phyloP scores from a whole-genome alignment of 2,113 vertebrate species.

The Anolis carolinensis region DNA sequence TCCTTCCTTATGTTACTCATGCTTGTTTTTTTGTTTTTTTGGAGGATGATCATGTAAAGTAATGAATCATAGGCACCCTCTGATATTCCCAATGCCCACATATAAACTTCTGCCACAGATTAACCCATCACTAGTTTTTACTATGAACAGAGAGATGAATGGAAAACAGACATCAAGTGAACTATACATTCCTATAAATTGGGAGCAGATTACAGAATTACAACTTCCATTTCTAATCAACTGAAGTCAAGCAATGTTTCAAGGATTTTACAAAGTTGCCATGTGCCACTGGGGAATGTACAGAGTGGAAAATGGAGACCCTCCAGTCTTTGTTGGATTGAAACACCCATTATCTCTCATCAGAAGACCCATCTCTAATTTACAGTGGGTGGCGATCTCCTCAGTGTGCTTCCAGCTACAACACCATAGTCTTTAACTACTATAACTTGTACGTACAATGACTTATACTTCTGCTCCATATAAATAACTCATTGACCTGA shows the following conservation, averaged over 20 bases:
- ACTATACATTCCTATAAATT: background rate
- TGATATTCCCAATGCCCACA: background rate
- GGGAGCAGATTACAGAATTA: background rate
- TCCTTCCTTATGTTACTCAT: constrained; percentile 32
- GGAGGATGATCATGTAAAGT: constrained; percentile 21
- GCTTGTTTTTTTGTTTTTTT: constrained; percentile 49
- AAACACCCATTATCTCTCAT: too few relatives aligned
- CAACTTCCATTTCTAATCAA: background rate
- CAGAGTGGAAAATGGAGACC: too few relatives aligned
- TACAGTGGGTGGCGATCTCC: background rate
- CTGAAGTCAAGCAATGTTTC: background rate
- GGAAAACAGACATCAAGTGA: background rate
- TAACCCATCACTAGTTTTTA: background rate
- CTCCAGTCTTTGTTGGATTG: too few relatives aligned
- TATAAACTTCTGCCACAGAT: background rate
- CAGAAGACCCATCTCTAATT: background rate
- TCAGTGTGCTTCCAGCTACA: background rate
- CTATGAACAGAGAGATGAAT: background rate
- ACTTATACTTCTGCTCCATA: background rate
- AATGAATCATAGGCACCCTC: constrained; percentile 32
- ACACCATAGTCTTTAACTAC: background rate
- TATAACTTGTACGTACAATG: background rate
- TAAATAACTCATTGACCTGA: background rate
- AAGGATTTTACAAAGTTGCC: background rate
- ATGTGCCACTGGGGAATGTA: background rate